Base-by-base conservation (phyloP, 2,888 invertebrate genomes). In the Eugnorisma glareosa region DNA sequence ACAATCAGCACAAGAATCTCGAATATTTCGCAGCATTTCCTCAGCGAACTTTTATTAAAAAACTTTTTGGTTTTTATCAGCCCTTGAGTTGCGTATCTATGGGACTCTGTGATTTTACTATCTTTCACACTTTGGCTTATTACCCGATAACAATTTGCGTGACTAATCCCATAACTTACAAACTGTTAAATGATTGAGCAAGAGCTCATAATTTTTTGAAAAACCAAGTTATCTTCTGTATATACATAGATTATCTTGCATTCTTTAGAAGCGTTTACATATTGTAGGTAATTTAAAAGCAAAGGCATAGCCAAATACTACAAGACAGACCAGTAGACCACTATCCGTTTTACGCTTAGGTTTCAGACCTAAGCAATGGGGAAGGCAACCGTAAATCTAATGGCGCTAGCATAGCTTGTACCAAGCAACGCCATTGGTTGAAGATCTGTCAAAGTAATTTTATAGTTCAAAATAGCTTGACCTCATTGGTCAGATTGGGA, bases 41-140 rank as follows among this genome's bases (percentile, higher is more conserved):
- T 77, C 67, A 79, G 70, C 48, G 66, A 85, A 87, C 66, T 85
- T 88, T 81, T 82, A 84, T 89, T 82, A 75, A 81, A 85, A 85
- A 89, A 85, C 74, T 82, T 87, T 86, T 68, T 37, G 37, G 18
- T 68, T 68, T 78, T 79, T 81, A 85, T 88, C 87, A 77, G 79
- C 67, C 11, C 67, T 67, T 64, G 71, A 83, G 70, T 83, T 77
- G 40, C 68, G 66, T 81, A 81, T 81, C 66, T 73, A 71, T 40
- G 61, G 61, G 51, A 45, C 37, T 69, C 61, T 67, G 69, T 64
- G 35, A 77, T 70, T 64, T 76, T 64, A 70, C 69, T 75, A 71
- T 79, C 18, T 73, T 64, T 72, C 21, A 31, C 40, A 43, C 45
- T 61, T 61, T 18, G 5, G 37, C 35, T 57, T 31, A 73, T 18